Conservation (phyloP, 2,113 vertebrate species). For the Epinephelus lanceolatus region DNA sequence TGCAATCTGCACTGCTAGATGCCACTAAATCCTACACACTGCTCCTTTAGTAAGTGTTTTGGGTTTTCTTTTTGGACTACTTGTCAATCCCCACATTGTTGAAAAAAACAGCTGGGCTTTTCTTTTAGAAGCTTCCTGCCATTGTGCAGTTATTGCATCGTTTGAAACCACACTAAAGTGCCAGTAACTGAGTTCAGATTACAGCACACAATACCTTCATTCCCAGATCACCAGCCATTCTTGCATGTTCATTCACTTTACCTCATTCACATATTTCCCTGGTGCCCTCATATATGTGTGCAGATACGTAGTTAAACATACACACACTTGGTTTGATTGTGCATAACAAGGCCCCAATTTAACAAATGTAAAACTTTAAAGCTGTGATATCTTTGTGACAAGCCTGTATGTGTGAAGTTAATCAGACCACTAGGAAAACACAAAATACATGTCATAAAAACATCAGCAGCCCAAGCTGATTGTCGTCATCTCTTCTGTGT, state of each 20-base stretch:
- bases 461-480: not conserved
- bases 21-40: no score
- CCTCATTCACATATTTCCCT: not conserved
- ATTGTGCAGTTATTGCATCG: constrained; percentile 39
- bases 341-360: not conserved
- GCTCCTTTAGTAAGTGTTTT: not conserved
- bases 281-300: not conserved
- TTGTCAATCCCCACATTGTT: not conserved
- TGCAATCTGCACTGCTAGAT: no score
- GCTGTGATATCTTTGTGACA: no score
- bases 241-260: not conserved
- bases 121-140: constrained; percentile 50
- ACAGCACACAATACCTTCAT: constrained; percentile 9
- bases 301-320: not conserved
- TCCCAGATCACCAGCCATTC: not conserved
- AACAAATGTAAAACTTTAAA: no score
- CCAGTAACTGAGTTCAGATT: constrained; percentile 27
- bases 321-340: not conserved
- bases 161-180: constrained; percentile 20
- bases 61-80: not conserved
- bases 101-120: constrained; percentile 12
- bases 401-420: not conserved
- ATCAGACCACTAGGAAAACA: not conserved
- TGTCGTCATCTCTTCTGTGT: not conserved
- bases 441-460: not conserved